These are phyloP conservation scores for Gymnodraco acuticeps DNA, from an alignment of 2,797 vertebrate genomes.

Conservation along the genomic window DNA sequence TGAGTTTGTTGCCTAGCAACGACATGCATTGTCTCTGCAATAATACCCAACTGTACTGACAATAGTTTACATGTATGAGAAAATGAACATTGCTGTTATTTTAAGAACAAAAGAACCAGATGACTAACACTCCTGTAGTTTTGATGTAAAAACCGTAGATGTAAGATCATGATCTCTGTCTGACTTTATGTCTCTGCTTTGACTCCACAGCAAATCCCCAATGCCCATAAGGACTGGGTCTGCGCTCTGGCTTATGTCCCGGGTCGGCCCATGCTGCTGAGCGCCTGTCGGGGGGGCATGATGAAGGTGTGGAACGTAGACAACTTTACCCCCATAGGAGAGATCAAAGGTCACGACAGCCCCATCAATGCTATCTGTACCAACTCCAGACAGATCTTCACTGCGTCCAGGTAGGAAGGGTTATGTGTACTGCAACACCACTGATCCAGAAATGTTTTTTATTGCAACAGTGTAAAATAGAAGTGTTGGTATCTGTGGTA, in stretches of 20 bases:
- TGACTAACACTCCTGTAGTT: constrained; percentile 4
- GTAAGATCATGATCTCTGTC: neutral
- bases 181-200: constrained; percentile 6
- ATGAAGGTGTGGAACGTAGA: constrained; percentile 99
- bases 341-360: constrained; percentile 96
- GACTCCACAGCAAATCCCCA: constrained; percentile 94
- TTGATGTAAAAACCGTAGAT: neutral
- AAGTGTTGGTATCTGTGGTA: neutral
- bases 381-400: constrained; percentile 96
- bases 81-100: constrained; percentile 30
- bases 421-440: neutral
- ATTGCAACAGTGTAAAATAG: neutral
- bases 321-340: constrained; percentile 93
- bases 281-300: constrained; percentile 92
- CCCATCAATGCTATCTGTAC: constrained; percentile 98
- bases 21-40: constrained; percentile 23
- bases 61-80: constrained; percentile 18
- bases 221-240: constrained; percentile 98
- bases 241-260: constrained; percentile 95
- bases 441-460: neutral
- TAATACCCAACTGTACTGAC: neutral
- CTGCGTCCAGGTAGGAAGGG: constrained; percentile 92
- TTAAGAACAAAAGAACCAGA: constrained; percentile 14
- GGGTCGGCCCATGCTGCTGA: constrained; percentile 93
- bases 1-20: constrained; percentile 56